phyloP scores from a whole-genome alignment of 2,888 invertebrate genomes.

The Erannis defoliaria region DNA sequence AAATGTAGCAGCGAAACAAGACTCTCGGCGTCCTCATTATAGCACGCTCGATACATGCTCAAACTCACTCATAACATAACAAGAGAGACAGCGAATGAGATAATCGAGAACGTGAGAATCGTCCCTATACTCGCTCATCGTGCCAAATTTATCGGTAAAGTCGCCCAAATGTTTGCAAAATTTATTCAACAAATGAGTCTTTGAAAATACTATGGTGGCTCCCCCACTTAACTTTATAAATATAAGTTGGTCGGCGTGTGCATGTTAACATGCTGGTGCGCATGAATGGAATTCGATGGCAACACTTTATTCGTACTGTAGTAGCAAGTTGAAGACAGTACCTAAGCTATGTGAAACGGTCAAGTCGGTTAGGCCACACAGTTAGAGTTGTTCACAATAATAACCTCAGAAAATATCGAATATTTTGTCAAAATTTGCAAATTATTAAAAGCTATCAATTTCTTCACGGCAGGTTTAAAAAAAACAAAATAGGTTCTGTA shows the following conservation, averaged over 20 bases:
- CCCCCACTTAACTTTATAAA: neutral
- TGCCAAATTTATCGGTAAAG: neutral
- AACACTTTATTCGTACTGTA: conserved; percentile 10
- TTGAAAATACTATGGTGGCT: neutral
- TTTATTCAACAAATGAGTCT: neutral
- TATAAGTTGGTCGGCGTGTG: neutral
- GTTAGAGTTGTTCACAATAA: too few relatives aligned
- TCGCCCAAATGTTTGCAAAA: neutral
- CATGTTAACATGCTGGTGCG: conserved; percentile 7
- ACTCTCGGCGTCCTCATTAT: neutral
- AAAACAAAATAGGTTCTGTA: too few relatives aligned
- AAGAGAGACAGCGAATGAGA: neutral
- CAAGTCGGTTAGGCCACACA: too few relatives aligned
- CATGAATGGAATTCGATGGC: conserved; percentile 20
- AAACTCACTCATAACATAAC: too few relatives aligned
- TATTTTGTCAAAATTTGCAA: too few relatives aligned
- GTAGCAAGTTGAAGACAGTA: conserved; percentile 7
- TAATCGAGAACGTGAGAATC: neutral
- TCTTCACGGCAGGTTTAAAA: neutral
- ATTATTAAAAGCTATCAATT: too few relatives aligned
- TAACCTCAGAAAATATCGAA: neutral
- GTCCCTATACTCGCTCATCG: neutral
- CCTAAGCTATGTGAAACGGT: neutral
- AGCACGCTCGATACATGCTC: too few relatives aligned
- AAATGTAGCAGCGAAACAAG: conserved; percentile 18